phyloP scores from a whole-genome alignment of 2,797 vertebrate genomes.

The Semotilus atromaculatus region DNA sequence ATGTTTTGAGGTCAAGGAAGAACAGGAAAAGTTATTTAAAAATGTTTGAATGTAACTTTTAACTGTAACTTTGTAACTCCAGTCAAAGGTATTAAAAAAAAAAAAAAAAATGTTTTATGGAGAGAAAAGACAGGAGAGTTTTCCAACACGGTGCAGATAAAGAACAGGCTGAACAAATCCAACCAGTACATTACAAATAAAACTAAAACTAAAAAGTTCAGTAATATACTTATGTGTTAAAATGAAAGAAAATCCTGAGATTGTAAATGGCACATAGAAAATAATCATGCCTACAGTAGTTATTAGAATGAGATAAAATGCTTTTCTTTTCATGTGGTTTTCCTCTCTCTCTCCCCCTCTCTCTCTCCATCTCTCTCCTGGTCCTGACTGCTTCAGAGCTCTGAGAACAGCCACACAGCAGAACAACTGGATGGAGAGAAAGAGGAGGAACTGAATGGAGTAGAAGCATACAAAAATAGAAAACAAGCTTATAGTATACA shows the following conservation, averaged over 20 bases:
- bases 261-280: neutral
- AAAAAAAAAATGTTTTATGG: neutral
- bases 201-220: neutral
- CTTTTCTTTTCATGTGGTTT: slow-evolving; percentile 56
- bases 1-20: neutral
- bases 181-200: neutral
- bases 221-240: neutral
- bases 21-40: neutral
- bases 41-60: no score
- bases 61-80: no score
- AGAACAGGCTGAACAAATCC: slow-evolving; percentile 25
- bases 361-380: no score
- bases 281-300: slow-evolving; percentile 47
- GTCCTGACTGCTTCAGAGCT: slow-evolving; percentile 17
- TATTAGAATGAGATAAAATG: slow-evolving; percentile 61
- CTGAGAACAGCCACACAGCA: no score
- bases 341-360: neutral
- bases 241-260: neutral
- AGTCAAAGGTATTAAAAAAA: no score
- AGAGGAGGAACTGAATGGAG: neutral
- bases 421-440: neutral
- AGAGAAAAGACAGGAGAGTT: neutral
- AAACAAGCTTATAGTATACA: neutral
- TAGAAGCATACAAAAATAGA: neutral
- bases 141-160: neutral